Conservation (phyloP, 1,140 invertebrate genomes). For the Argopecten irradians region DNA sequence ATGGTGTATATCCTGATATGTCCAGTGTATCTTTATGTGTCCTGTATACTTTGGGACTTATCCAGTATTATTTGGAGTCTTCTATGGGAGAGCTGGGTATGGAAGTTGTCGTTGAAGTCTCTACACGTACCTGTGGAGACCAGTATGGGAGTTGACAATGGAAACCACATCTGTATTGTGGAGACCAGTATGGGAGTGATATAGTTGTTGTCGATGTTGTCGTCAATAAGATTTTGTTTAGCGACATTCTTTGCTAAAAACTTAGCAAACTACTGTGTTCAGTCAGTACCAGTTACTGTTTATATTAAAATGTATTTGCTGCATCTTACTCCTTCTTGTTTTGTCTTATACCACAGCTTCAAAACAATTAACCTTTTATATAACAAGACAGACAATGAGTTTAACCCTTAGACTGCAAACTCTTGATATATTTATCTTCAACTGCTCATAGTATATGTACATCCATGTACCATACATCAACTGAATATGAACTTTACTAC, state of each 20-base stretch:
- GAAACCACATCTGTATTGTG: too few relatives aligned
- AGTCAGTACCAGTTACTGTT: not conserved
- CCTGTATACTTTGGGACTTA: not conserved
- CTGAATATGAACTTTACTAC: too few relatives aligned
- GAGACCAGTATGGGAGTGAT: too few relatives aligned
- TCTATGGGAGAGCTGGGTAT: not conserved
- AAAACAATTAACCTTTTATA: too few relatives aligned
- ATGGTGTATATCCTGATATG: not conserved
- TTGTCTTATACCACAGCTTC: not conserved
- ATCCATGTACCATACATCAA: too few relatives aligned
- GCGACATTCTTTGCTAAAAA: not conserved
- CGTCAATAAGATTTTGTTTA: not conserved
- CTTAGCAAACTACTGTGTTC: not conserved
- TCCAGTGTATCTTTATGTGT: not conserved
- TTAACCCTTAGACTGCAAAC: too few relatives aligned
- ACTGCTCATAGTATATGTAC: too few relatives aligned
- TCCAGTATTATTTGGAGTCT: not conserved
- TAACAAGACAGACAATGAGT: too few relatives aligned
- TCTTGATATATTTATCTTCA: too few relatives aligned
- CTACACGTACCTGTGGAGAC: too few relatives aligned
- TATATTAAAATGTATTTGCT: slow-evolving; percentile 13
- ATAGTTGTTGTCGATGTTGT: not conserved
- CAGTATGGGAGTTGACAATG: too few relatives aligned
- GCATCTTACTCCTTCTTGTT: not conserved
- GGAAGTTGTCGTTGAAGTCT: too few relatives aligned